Evolutionary conservation across 2,888 invertebrate genomes (phyloP).

Genomic region (Drosophila anomelani): DNA sequence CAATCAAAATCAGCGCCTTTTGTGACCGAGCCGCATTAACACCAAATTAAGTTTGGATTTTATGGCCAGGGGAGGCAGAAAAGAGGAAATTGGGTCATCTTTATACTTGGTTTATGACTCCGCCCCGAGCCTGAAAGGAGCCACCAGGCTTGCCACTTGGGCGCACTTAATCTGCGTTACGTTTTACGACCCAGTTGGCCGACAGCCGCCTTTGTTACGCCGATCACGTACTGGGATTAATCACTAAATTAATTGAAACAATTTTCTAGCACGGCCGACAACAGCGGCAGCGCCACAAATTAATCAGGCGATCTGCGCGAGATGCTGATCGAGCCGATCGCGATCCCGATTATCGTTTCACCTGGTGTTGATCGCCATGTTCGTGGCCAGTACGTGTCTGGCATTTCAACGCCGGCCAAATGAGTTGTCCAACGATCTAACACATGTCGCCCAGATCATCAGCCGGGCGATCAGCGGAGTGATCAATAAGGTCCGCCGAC

Average conservation of each 20-base stretch:
- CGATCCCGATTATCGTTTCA: conserved; percentile 29
- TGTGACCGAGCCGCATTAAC: conserved; percentile 66
- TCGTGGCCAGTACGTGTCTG: conserved; percentile 73
- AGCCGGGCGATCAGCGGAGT: conserved; percentile 23
- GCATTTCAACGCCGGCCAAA: conserved; percentile 69
- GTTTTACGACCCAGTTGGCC: conserved; percentile 72
- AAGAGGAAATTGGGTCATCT: conserved; percentile 67
- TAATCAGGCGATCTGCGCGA: conserved; percentile 64
- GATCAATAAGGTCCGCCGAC: conserved; percentile 41
- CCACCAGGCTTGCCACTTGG: conserved; percentile 47
- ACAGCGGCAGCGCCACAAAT: conserved; percentile 67
- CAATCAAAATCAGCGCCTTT: conserved; percentile 73
- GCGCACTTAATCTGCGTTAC: conserved; percentile 57
- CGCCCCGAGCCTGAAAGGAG: conserved; percentile 49
- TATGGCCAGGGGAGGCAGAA: conserved; percentile 36
- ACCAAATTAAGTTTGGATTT: conserved; percentile 70
- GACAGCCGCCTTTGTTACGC: conserved; percentile 39
- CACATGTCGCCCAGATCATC: conserved; percentile 75
- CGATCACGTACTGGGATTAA: conserved; percentile 74
- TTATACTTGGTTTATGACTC: conserved; percentile 26
- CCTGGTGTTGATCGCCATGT: conserved; percentile 76
- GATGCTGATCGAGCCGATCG: conserved; percentile 38
- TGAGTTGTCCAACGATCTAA: conserved; percentile 76
- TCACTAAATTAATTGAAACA: conserved; percentile 80
- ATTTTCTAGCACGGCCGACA: conserved; percentile 75